Base-by-base conservation (phyloP, 2,888 invertebrate species). In the Rhaphigaster nebulosa region DNA sequence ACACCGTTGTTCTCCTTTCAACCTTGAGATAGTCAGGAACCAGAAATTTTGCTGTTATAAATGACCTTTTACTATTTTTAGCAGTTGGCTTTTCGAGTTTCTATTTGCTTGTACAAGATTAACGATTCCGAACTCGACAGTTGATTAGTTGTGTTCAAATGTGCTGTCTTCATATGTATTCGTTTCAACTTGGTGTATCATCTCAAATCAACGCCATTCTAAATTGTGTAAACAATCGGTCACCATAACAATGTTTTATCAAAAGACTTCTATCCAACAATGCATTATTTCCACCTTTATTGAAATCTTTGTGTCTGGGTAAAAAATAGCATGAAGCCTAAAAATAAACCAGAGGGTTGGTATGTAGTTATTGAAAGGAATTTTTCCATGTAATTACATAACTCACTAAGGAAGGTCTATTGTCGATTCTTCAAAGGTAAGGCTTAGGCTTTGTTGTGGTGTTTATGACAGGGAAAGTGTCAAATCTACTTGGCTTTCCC, bases 401-500 rank as follows among this genome's bases (percentile, higher is more conserved):
- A 84, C 80, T 80, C 45, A 23, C 38, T 80, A 23, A 26, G 84
- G 38, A 84, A 38, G 84, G 41, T 23, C 45, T 38, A n/a, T 84
- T 84, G 84, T 84, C 26, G 18, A 18, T 5, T 84, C 45, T n/a
- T 50, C n/a, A 15, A n/a, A 45, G 45, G 84, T 45, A n/a, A 23
- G 15, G 13, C 84, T 45, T 84, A 23, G 15, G 13, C 84, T 45
- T 84, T 84, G 84, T 84, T 41, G 84, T n/a, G 45, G n/a, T 6
- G n/a, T 84, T 20, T 50, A 50, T 50, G 84, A 45, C 45, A 45
- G 84, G 84, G 84, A 84, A 84, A 84, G 84, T 84, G 84, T 84
- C 84, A 84, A 50, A 41, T 50, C 4, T 26, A 38, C 12, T 45
- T n/a, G 84, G 45, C 84, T 84, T 84, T 84, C 84, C 10, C 84